Base-by-base conservation (phyloP, 2,888 invertebrate species). In the Drosophila cracens region DNA sequence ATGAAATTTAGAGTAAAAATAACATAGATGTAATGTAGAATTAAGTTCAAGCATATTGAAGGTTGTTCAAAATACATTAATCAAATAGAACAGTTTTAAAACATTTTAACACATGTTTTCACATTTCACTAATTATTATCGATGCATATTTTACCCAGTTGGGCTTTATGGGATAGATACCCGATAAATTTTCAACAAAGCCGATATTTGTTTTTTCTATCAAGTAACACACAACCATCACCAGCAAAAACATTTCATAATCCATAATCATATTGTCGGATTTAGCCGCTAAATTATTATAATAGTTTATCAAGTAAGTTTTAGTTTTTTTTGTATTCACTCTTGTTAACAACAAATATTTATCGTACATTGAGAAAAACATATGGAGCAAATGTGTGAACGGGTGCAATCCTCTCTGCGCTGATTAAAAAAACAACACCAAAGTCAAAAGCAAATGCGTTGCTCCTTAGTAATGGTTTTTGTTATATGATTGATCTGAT, bases 241-340 rank as follows among this genome's bases (percentile, higher is more conserved):
- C 46, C 27, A 62, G 46, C 36, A 74, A 56, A 40, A 65, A 29
- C 16, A 65, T 62, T 56, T 62, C 33, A 13, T 25, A 46, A 46
- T 46, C 25, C 25, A 46, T 46, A 46, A 46, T 43, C 40, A 43
- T 40, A 25, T 25, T 53, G 13, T 73, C n/a, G 72, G 46, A 46
- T 70, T 21, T 53, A n/a, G 40, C 53, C 2, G 31, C 46, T n/a
- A 54, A 63, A 63, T 72, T 72, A 13, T 8, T 49, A 21, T 43
- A 46, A 48, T 57, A 64, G 29, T 52, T 36, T 58, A 70, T 54
- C 63, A 64, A 77, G 76, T 76, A 77, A 76, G 76, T 76, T 46
- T 46, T 21, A 54, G 25, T 29, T n/a, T 25, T 34, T 29, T 29
- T 40, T n/a, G 46, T 31, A 6, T 61, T 61, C 18, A 27, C 16